phyloP scores from a whole-genome alignment of 2,113 vertebrate species.

The Macquaria ambigua region DNA sequence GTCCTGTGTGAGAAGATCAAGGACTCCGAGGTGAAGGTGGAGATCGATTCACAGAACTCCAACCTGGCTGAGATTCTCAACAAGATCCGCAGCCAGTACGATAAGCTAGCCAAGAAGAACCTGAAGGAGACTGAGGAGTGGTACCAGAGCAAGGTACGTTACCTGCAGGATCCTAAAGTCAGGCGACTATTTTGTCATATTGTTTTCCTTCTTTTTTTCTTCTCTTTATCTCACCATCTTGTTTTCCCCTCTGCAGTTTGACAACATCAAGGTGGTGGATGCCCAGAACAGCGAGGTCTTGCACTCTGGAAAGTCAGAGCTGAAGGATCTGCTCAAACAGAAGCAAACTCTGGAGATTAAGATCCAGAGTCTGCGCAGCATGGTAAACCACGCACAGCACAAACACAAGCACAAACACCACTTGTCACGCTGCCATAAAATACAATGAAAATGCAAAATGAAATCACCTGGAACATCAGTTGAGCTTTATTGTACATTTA shows the following conservation, averaged over 20 bases:
- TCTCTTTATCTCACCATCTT: background rate
- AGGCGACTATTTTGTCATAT: background rate
- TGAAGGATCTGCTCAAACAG: slow-evolving; percentile 72
- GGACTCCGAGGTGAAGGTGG: slow-evolving; percentile 80
- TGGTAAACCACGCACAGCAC: slow-evolving; percentile 57
- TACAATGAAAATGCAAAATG: background rate
- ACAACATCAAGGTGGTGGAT: slow-evolving; percentile 79
- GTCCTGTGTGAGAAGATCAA: slow-evolving; percentile 81
- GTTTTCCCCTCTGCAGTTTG: slow-evolving; percentile 72
- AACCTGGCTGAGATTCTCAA: slow-evolving; percentile 83
- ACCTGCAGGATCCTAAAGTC: too few species aligned
- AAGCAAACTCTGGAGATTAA: slow-evolving; percentile 79
- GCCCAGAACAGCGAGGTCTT: slow-evolving; percentile 76
- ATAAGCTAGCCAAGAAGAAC: slow-evolving; percentile 85
- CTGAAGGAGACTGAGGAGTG: slow-evolving; percentile 83
- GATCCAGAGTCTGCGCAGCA: slow-evolving; percentile 68
- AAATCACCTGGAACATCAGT: too few species aligned
- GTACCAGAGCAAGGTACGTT: slow-evolving; percentile 81
- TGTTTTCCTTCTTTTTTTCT: background rate
- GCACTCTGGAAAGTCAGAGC: slow-evolving; percentile 64
- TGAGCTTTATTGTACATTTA: too few species aligned
- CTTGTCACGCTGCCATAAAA: too few species aligned
- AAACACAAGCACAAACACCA: background rate
- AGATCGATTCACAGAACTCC: slow-evolving; percentile 79
- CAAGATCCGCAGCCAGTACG: slow-evolving; percentile 83